Evolutionary conservation across 2,888 invertebrate genomes (phyloP).

Genomic region (Platycheirus albimanus): DNA sequence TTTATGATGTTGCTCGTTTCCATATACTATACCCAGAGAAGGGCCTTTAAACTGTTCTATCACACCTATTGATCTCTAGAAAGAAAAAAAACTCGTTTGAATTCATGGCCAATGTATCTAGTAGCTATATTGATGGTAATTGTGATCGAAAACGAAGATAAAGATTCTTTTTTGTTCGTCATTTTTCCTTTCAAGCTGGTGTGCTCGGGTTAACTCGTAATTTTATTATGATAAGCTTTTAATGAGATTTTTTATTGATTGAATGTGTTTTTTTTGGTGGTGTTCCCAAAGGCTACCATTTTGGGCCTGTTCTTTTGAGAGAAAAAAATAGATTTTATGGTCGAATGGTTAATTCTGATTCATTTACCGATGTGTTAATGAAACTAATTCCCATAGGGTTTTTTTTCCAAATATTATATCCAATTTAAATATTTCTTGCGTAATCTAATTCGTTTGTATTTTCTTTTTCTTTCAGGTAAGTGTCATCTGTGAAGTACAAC

Average conservation of each 20-base stretch:
- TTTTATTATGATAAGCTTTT: constrained; percentile 70
- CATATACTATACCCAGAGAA: constrained; percentile 25
- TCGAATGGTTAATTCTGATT: constrained; percentile 26
- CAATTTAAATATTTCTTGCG: background rate
- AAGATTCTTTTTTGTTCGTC: constrained; percentile 22
- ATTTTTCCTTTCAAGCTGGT: constrained; percentile 22
- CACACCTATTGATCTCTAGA: constrained; percentile 44
- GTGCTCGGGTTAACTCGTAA: constrained; percentile 55
- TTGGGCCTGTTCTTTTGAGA: constrained; percentile 18
- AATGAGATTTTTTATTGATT: constrained; percentile 48
- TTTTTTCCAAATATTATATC: constrained; percentile 9
- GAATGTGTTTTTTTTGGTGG: constrained; percentile 12
- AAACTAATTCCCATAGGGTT: constrained; percentile 43
- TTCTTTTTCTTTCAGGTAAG: constrained; percentile 57
- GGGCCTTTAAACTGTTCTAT: constrained; percentile 41
- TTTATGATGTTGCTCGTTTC: constrained; percentile 38
- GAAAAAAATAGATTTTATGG: constrained; percentile 13
- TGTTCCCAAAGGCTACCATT: constrained; percentile 38
- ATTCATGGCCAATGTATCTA: constrained; percentile 35
- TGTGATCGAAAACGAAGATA: constrained; percentile 45
- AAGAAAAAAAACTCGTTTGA: constrained; percentile 44
- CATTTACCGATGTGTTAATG: constrained; percentile 16
- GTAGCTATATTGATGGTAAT: constrained; percentile 59
- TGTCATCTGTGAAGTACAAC: constrained; percentile 19
- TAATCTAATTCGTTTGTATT: constrained; percentile 27